Conservation (phyloP, 1,140 invertebrate genomes). For the Drosophila subpulchrella region DNA sequence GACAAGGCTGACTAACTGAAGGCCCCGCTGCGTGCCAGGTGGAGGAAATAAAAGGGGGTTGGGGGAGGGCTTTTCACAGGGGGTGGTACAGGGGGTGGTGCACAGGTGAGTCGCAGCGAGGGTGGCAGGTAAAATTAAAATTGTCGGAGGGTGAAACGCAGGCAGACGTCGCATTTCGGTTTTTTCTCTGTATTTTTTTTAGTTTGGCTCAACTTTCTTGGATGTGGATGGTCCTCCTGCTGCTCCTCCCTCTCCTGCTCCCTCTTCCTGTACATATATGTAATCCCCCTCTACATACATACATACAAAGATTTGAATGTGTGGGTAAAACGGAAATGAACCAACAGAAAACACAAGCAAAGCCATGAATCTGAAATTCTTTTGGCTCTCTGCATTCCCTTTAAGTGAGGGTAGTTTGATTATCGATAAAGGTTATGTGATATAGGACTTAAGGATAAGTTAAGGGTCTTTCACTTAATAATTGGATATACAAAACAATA, state of each 20-base stretch:
- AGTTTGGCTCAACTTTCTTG: conserved; percentile 31
- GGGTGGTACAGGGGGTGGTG: not conserved
- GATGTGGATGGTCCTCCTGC: conserved; percentile 36
- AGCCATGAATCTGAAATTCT: conserved; percentile 78
- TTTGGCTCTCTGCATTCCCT: conserved; percentile 26
- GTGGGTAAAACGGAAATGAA: conserved; percentile 69
- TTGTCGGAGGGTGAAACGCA: conserved; percentile 49
- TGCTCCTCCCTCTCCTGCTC: not conserved
- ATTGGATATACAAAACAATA: not conserved
- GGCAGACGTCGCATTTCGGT: conserved; percentile 39
- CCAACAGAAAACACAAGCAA: conserved; percentile 69
- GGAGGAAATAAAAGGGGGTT: not conserved
- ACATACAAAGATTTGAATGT: conserved; percentile 16
- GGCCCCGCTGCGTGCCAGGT: conserved; percentile 63
- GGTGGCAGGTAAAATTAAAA: conserved; percentile 58
- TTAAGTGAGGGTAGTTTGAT: not conserved
- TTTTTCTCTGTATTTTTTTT: conserved; percentile 17
- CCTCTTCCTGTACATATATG: conserved; percentile 1
- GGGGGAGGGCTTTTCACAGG: not conserved
- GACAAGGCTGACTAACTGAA: conserved; percentile 73
- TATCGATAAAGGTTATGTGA: not conserved
- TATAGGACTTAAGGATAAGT: too few species aligned
- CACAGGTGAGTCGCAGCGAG: conserved; percentile 17
- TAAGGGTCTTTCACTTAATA: not conserved
- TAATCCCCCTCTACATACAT: not conserved